Percentiles rank a stretch among this genome's conserved stretches.
Conservation (phyloP, 1,140 invertebrate genomes). For the Drosophila tristis region DNA sequence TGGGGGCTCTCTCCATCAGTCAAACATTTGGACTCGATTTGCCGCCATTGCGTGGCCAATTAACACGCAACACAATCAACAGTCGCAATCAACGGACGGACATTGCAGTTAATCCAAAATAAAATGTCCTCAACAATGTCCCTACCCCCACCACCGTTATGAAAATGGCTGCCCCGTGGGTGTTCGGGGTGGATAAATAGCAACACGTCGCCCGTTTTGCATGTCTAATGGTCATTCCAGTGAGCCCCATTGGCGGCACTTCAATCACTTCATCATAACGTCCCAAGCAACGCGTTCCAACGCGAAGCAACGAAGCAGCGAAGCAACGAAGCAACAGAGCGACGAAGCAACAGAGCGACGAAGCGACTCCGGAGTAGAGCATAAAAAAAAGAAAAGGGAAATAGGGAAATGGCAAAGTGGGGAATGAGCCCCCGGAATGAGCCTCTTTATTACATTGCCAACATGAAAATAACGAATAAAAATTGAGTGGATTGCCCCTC, state of each 20-base stretch:
- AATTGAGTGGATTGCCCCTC: constrained; percentile 68
- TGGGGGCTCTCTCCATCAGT: not conserved
- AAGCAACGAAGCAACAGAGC: not conserved
- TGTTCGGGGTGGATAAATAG: constrained; percentile 48
- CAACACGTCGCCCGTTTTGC: constrained; percentile 69
- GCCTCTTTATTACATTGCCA: constrained; percentile 51
- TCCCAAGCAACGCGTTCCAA: not conserved
- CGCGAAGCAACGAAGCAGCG: too few relatives aligned
- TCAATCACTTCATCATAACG: constrained; percentile 80
- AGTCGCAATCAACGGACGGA: constrained; percentile 14
- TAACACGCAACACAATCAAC: constrained; percentile 72
- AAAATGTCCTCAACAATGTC: constrained; percentile 15
- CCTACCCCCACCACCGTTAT: constrained; percentile 2
- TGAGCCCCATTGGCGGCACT: constrained; percentile 48
- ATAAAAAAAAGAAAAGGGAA: constrained; percentile 11
- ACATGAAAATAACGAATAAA: constrained; percentile 74
- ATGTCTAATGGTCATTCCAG: constrained; percentile 67
- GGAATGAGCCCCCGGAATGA: constrained; percentile 27
- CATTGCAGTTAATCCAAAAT: constrained; percentile 11
- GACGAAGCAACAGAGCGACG: too few relatives aligned
- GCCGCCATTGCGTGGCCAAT: constrained; percentile 77
- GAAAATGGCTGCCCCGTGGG: constrained; percentile 26
- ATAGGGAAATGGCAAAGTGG: constrained; percentile 8
- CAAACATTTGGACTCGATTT: constrained; percentile 63
- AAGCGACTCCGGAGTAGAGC: not conserved